Evolutionary conservation across 2,888 invertebrate genomes (phyloP).

Genomic region (Leptinotarsa tumamoca): DNA sequence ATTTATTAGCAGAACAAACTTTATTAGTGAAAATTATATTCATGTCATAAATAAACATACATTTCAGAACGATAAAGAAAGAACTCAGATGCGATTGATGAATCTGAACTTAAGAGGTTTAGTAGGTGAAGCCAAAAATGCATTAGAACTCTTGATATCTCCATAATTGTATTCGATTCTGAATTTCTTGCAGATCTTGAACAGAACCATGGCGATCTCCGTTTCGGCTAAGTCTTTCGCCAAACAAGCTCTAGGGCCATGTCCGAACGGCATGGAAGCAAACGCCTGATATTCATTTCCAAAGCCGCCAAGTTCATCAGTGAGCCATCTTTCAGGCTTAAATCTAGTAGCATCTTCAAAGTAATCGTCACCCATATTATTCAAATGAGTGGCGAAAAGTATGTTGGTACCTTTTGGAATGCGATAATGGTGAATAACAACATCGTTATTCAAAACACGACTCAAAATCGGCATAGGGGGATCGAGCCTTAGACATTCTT

Average conservation of each 20-base stretch:
- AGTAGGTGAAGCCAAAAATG: constrained; percentile 72
- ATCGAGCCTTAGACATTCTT: constrained; percentile 74
- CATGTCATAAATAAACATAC: neutral
- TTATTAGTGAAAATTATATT: constrained; percentile 1
- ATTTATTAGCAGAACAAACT: neutral
- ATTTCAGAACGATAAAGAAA: constrained; percentile 26
- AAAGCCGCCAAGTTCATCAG: constrained; percentile 44
- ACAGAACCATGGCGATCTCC: constrained; percentile 71
- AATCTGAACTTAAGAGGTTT: constrained; percentile 75
- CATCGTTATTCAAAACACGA: constrained; percentile 72
- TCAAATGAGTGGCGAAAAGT: constrained; percentile 75
- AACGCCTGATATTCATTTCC: constrained; percentile 65
- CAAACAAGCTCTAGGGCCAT: constrained; percentile 73
- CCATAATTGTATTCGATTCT: constrained; percentile 77
- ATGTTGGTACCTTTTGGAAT: constrained; percentile 71
- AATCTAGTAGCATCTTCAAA: constrained; percentile 75
- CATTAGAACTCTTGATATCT: constrained; percentile 71
- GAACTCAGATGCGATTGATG: constrained; percentile 67
- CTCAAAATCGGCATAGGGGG: constrained; percentile 76
- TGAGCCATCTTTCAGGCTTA: constrained; percentile 75
- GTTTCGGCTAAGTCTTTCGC: constrained; percentile 74
- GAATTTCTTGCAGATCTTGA: constrained; percentile 72
- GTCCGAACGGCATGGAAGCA: constrained; percentile 75
- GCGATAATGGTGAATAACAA: constrained; percentile 73
- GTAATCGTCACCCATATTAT: constrained; percentile 73